A percentile compares a stretch with the other conserved stretches of the same genome.
Conservation (phyloP, 1,140 invertebrate species). For the Coptotermes formosanus region DNA sequence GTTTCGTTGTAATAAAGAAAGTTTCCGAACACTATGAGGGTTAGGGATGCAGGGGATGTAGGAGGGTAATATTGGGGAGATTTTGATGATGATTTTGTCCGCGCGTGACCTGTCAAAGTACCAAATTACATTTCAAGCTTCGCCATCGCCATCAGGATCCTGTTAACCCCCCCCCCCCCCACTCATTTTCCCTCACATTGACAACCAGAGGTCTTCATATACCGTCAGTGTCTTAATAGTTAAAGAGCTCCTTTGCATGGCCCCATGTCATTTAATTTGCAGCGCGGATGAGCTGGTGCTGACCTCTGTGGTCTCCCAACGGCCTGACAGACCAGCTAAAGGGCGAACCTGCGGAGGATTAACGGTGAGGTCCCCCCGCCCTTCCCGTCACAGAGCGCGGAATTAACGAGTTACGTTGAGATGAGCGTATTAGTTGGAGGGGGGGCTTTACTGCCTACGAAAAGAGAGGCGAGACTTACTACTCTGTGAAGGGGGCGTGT, state of each 20-base stretch:
- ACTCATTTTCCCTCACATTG: too few relatives aligned
- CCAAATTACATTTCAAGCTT: neutral
- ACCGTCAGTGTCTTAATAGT: neutral
- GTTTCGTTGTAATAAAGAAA: neutral
- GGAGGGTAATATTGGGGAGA: too few relatives aligned
- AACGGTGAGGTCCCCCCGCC: neutral
- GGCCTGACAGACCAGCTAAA: neutral
- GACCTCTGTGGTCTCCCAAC: neutral
- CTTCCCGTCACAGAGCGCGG: neutral
- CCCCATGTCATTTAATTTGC: neutral
- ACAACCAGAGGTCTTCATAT: neutral
- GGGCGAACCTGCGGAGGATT: neutral
- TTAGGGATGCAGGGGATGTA: too few relatives aligned
- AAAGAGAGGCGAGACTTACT: too few relatives aligned
- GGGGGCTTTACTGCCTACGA: too few relatives aligned
- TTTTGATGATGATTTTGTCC: too few relatives aligned
- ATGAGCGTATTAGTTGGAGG: too few relatives aligned
- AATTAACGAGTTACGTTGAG: neutral
- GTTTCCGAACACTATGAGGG: neutral
- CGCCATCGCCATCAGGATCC: too few relatives aligned
- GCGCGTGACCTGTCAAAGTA: constrained; percentile 13
- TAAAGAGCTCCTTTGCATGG: neutral
- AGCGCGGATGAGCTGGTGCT: neutral
- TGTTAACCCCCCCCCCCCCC: too few relatives aligned
- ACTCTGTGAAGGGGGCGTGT: too few relatives aligned